Evolutionary conservation across 2,113 vertebrate genomes (phyloP).

Genomic region (Pedionomus torquatus): DNA sequence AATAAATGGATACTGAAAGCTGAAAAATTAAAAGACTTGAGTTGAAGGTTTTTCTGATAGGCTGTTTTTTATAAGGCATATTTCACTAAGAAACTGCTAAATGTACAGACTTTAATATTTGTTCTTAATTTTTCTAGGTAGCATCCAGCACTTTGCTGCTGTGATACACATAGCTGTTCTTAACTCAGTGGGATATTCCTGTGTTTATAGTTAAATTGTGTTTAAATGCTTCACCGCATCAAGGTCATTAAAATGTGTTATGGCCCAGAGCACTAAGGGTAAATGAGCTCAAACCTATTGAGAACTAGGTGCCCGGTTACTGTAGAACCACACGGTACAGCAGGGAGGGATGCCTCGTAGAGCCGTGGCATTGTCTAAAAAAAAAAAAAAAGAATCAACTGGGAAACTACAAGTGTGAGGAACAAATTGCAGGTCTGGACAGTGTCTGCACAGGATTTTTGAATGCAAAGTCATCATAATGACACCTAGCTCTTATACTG

Average conservation of each 20-base stretch:
- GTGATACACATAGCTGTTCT: neutral
- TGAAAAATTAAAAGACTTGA: neutral
- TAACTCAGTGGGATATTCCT: neutral
- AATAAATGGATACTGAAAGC: neutral
- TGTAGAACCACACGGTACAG: fast-evolving
- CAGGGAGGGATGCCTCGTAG: fast-evolving
- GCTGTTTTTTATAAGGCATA: neutral
- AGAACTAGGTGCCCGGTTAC: neutral
- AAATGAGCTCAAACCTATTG: neutral
- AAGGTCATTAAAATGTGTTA: neutral
- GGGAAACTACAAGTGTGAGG: neutral
- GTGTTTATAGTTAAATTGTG: neutral
- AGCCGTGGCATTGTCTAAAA: neutral
- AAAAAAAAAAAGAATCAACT: neutral
- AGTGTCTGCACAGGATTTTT: neutral
- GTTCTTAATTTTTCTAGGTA: neutral
- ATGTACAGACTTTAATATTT: neutral
- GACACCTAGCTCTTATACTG: neutral
- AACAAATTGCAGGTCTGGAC: neutral
- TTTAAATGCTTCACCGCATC: neutral
- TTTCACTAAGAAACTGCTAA: neutral
- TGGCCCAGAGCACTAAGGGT: neutral
- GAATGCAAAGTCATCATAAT: neutral
- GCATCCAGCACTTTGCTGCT: neutral
- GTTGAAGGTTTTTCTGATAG: neutral